Percentiles rank a stretch among this genome's conserved stretches.
Evolutionary conservation across 1,140 invertebrate genomes (phyloP).

Genomic region (Leptoteleia sp.): DNA sequence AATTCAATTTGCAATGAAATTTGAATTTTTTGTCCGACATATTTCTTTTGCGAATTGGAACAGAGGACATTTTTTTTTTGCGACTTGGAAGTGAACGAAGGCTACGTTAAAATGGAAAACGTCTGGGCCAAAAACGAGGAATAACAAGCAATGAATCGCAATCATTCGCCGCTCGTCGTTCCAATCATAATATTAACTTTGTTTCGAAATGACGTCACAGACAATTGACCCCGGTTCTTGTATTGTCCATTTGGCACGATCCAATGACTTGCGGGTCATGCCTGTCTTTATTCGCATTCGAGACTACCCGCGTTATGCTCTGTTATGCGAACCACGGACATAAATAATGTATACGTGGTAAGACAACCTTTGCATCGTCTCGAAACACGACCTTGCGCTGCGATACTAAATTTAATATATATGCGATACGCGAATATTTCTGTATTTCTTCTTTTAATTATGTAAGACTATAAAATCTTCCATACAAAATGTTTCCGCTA

Average conservation of each 20-base stretch:
- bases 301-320: conserved; percentile 64
- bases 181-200: conserved; percentile 53
- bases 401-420: conserved; percentile 56
- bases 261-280: conserved; percentile 67
- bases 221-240: conserved; percentile 71
- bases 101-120: no score
- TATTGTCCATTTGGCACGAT: conserved; percentile 69
- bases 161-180: conserved; percentile 13
- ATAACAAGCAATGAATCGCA: conserved; percentile 37
- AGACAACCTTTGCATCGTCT: conserved; percentile 47
- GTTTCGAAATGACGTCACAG: conserved; percentile 65
- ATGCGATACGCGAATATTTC: no score
- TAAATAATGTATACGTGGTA: conserved; percentile 63
- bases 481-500: no score
- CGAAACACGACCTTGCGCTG: conserved; percentile 56
- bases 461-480: no score
- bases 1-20: no score
- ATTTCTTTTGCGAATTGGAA: no score
- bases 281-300: conserved; percentile 72
- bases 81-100: no score
- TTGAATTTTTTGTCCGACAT: no score
- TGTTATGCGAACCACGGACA: conserved; percentile 52
- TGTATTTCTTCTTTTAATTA: no score
- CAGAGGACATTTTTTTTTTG: no score
- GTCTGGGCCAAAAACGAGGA: not conserved